Conservation (phyloP, 2,888 invertebrate species). For the Catonia carolina region DNA sequence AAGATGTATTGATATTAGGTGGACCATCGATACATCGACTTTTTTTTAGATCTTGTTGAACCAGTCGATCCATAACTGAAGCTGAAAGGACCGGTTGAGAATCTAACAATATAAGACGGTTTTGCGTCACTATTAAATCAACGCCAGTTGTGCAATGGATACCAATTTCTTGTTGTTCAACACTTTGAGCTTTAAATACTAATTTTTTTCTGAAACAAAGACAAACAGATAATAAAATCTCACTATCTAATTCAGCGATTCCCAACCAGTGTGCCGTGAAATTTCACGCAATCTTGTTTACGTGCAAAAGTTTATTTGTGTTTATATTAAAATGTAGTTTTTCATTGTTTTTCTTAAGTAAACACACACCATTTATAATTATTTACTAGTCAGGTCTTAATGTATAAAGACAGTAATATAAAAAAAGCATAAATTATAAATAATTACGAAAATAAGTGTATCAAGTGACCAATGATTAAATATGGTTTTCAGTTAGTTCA, state of each 20-base stretch:
- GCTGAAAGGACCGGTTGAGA: conserved; percentile 71
- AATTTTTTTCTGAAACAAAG: conserved; percentile 33
- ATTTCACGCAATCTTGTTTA: too few relatives aligned
- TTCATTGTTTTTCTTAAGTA: too few relatives aligned
- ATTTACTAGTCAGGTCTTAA: not conserved
- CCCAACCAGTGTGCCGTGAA: too few relatives aligned
- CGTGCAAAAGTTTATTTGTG: too few relatives aligned
- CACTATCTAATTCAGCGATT: too few relatives aligned
- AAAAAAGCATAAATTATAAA: too few relatives aligned
- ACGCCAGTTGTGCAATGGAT: conserved; percentile 68
- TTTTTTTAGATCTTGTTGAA: conserved; percentile 46
- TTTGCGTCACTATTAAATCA: conserved; percentile 65
- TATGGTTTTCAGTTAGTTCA: too few relatives aligned
- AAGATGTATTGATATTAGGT: not conserved
- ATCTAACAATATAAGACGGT: conserved; percentile 78
- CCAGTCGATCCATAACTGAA: conserved; percentile 56
- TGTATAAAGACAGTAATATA: too few relatives aligned
- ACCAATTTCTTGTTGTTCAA: conserved; percentile 58
- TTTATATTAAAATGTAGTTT: too few relatives aligned
- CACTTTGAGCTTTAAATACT: conserved; percentile 50
- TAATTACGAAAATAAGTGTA: too few relatives aligned
- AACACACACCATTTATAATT: not conserved
- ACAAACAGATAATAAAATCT: conserved; percentile 12
- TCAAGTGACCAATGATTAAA: too few relatives aligned
- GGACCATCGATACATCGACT: conserved; percentile 7